Evolutionary conservation across 2,888 invertebrate genomes (phyloP), one percentile per base, ranked within the genome.

Genomic region (Ornithoptera priamus): DNA sequence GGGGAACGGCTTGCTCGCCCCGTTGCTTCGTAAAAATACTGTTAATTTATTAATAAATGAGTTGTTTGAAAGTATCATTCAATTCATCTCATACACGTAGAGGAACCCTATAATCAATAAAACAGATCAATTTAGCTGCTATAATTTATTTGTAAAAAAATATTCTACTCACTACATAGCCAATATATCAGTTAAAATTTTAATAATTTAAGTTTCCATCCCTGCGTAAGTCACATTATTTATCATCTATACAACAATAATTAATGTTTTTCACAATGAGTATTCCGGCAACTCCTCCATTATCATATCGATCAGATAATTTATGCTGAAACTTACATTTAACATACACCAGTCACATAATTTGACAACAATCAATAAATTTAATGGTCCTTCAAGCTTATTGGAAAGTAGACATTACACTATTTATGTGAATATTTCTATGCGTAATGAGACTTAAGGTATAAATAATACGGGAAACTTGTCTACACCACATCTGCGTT

Each of bases 71-170:
- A 2, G 50, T 50, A 17, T 17, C 15, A 50, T 50, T 50, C 4
- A 39, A 17, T 50, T 50, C 18, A 50, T 18, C 12, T 50, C 1
- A 50, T 50, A 15, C 15, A 50, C 2, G 18, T 12, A 5, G 5
- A 15, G 15, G 18, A 12, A 46, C 7, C 5, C 5, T 50, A 17
- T 18, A 20, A n/a, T 20, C 17, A 62, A 62, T 77, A 81, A 84
- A 83, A 78, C 75, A 75, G 72, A 72, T 72, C 53, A 69, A 71
- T 64, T 65, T 93, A 92, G 92, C 93, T 92, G 93, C 93, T 93
- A 93, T 91, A 89, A 90, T 94, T 94, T 94, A 94, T 94, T 94
- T 94, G 94, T 94, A 94, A 94, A 94, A 94, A 94, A 94, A 94
- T 94, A 94, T 93, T 93, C 94, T 94, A 94, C 94, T 91, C 92